Evolutionary conservation across 2,113 vertebrate genomes (phyloP).

Genomic region (Gavialis gangeticus): DNA sequence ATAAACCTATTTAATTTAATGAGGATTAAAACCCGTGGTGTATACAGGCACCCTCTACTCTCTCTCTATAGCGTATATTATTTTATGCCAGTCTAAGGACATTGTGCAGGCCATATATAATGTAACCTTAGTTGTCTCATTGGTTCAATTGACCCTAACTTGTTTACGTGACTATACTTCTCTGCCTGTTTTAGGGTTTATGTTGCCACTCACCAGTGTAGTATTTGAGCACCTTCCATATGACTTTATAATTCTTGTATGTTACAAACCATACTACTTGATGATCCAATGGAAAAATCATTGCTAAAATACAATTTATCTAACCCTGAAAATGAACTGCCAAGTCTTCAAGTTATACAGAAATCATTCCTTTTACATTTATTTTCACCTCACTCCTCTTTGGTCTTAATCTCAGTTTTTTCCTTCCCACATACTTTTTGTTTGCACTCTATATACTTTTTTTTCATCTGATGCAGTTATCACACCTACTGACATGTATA

Average conservation of each 20-base stretch:
- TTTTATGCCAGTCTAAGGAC: background rate
- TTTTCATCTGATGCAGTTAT: background rate
- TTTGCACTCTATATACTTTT: background rate
- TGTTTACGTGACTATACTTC: background rate
- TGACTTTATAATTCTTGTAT: background rate
- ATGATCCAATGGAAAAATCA: background rate
- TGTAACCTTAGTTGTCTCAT: background rate
- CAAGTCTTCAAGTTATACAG: background rate
- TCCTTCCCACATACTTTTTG: background rate
- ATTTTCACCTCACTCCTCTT: background rate
- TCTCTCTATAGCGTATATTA: background rate
- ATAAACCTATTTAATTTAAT: no score
- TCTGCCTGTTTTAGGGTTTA: background rate
- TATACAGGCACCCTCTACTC: background rate
- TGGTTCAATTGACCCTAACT: background rate
- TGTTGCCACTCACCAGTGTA: background rate
- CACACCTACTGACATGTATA: background rate
- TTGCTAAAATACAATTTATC: background rate
- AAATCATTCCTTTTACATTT: background rate
- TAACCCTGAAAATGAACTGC: conserved; percentile 12
- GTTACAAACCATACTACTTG: background rate
- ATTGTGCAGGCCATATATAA: background rate
- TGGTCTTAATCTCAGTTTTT: background rate
- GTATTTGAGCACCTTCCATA: background rate
- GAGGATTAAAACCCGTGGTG: no score